Evolutionary conservation across 2,113 vertebrate genomes (phyloP), one percentile per base, ranked within the genome.

Genomic region (Rynchops niger): DNA sequence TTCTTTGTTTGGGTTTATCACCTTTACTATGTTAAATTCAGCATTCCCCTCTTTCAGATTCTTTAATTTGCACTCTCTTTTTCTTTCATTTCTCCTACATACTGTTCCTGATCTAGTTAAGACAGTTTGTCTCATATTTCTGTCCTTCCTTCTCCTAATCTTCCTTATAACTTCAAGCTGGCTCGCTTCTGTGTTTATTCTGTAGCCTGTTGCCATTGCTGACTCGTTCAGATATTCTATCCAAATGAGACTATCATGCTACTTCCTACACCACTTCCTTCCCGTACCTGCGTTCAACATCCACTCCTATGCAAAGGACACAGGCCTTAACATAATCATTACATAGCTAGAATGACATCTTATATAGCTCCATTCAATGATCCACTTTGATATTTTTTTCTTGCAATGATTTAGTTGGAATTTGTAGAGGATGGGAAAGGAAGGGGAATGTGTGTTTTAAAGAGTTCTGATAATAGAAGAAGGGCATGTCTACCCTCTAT

Each of bases 41-140:
- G 8, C 22, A 62, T 49, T 69, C 69, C 40, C 5, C 13, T 80
- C 30, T 52, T 86, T 69, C 20, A 82, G 4, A 34, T 84, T 78
- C 53, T 45, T 72, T 69, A 12, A 55, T 77, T 86, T 86, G 3
- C 6, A 30, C 43, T 63, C 26, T 74, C 15, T 76, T 80, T 70
- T 78, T 52, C 69, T 78, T 84, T 80, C 21, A 18, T 69, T 61
- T 69, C 11, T 9, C 45, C 11, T 34, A 30, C 10, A 11, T 34
- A 38, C 1, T 0, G 0, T 47, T 58, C 38, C 9, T 89, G 12
- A 32, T 30, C 15, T 0, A 0, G 36, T 72, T 59, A 22, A 56
- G 45, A 32, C 22, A 40, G 15, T 47, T 77, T 32, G 7, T 79
- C 47, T 77, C 20, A 20, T 18, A 66, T 70, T 90, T 86, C 42